Evolutionary conservation across 2,113 vertebrate species (phyloP).

Genomic region (Boleophthalmus pectinirostris): DNA sequence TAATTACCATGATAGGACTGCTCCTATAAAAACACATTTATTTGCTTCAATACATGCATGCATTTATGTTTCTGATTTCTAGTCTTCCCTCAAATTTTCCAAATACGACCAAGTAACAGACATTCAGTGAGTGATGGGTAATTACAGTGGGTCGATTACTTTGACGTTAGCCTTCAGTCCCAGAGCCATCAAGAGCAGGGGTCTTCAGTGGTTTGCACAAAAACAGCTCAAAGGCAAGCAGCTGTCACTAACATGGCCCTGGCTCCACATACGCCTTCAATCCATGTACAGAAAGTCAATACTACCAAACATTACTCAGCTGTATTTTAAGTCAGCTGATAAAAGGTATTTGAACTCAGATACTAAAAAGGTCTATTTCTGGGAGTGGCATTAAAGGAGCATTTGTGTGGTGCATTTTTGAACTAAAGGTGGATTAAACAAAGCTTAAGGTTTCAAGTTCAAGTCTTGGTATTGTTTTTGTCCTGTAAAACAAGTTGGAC

Average conservation of each 20-base stretch:
- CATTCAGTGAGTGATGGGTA: background rate
- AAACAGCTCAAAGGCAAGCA: constrained; percentile 12
- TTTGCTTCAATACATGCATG: background rate
- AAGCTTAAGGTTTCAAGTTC: constrained; percentile 16
- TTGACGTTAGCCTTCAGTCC: constrained; percentile 2
- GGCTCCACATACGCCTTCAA: constrained; percentile 2
- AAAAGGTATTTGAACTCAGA: background rate
- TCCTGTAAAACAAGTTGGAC: constrained; percentile 30
- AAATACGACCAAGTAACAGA: background rate
- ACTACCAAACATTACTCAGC: constrained; percentile 47
- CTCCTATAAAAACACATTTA: background rate
- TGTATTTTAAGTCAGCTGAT: background rate
- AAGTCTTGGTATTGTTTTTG: constrained; percentile 4
- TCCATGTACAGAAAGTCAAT: constrained; percentile 40
- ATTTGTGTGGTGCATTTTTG: constrained; percentile 16
- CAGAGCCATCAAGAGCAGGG: constrained; percentile 14
- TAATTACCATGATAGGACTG: no score
- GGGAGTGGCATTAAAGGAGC: constrained; percentile 14
- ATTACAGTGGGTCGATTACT: constrained; percentile 19
- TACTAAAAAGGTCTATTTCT: background rate
- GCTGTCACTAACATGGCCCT: constrained; percentile 16
- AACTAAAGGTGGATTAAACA: constrained; percentile 32
- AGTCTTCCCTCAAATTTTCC: background rate
- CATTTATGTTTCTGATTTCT: background rate
- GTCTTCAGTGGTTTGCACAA: constrained; percentile 19